Conservation (phyloP, 2,888 invertebrate genomes). For the Mimas tiliae region DNA sequence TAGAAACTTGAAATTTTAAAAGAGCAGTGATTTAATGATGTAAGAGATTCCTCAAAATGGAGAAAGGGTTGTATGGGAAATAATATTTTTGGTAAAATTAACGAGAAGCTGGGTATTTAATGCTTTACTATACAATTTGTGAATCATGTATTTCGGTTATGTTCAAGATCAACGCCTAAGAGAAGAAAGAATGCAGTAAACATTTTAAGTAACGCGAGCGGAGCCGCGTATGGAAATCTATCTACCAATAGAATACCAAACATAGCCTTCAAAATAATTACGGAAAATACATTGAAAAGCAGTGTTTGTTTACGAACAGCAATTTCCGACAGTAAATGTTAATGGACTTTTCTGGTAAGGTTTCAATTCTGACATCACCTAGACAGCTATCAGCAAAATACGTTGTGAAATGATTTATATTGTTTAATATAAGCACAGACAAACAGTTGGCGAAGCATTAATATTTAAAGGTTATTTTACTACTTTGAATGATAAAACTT, state of each 20-base stretch:
- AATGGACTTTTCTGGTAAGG: conserved; percentile 27
- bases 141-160: too few species aligned
- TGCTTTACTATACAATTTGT: too few species aligned
- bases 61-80: too few species aligned
- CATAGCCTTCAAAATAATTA: conserved; percentile 18
- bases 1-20: too few species aligned
- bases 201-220: too few species aligned
- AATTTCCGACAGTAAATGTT: conserved; percentile 27
- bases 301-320: conserved; percentile 25
- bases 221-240: background rate
- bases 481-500: background rate
- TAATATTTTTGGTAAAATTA: too few species aligned
- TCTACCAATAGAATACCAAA: conserved; percentile 4
- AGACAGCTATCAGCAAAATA: conserved; percentile 17
- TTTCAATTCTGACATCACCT: conserved; percentile 26
- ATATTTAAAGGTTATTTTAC: background rate
- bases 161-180: too few species aligned
- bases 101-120: too few species aligned
- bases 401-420: conserved; percentile 1
- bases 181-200: too few species aligned
- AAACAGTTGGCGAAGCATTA: background rate
- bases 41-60: too few species aligned
- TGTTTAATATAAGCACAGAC: conserved; percentile 3
- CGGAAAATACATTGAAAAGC: conserved; percentile 16
- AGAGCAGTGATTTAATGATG: too few species aligned